A percentile compares a stretch with the other conserved stretches of the same genome.
Evolutionary conservation across 2,797 vertebrate genomes (phyloP).

Genomic region (Microchirus variegatus): DNA sequence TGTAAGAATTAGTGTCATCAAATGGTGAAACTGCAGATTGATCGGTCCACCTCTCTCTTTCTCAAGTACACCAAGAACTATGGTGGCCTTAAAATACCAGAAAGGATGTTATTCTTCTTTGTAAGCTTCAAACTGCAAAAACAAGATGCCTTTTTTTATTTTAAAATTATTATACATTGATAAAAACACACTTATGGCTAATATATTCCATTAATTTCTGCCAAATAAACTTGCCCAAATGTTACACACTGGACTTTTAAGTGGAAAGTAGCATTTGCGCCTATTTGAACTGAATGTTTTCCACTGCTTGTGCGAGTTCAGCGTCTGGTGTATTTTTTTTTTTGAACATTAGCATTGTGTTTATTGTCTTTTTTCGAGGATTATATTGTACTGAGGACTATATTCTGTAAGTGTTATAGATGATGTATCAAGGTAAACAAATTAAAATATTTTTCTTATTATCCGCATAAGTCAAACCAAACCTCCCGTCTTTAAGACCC

Average conservation of each 20-base stretch:
- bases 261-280: constrained; percentile 28
- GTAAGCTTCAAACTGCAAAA: too few species aligned
- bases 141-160: too few species aligned
- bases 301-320: constrained; percentile 36
- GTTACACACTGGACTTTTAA: constrained; percentile 4
- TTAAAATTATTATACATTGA: too few species aligned
- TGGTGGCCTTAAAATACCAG: too few species aligned
- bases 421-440: constrained; percentile 17
- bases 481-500: constrained; percentile 6
- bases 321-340: constrained; percentile 44
- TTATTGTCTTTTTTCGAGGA: constrained; percentile 43
- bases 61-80: too few species aligned
- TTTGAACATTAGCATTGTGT: constrained; percentile 6
- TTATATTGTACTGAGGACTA: constrained; percentile 67
- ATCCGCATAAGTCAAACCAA: constrained; percentile 8
- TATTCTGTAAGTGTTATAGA: constrained; percentile 33
- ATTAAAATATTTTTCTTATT: constrained; percentile 11
- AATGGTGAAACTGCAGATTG: too few species aligned
- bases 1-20: too few species aligned
- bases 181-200: too few species aligned
- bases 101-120: too few species aligned
- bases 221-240: too few species aligned
- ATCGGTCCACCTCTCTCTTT: too few species aligned
- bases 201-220: too few species aligned
- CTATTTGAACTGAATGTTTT: constrained; percentile 44